These are phyloP conservation scores for Tetragonisca angustula DNA, from an alignment of 2,888 invertebrate genomes.

Conservation along the genomic window DNA sequence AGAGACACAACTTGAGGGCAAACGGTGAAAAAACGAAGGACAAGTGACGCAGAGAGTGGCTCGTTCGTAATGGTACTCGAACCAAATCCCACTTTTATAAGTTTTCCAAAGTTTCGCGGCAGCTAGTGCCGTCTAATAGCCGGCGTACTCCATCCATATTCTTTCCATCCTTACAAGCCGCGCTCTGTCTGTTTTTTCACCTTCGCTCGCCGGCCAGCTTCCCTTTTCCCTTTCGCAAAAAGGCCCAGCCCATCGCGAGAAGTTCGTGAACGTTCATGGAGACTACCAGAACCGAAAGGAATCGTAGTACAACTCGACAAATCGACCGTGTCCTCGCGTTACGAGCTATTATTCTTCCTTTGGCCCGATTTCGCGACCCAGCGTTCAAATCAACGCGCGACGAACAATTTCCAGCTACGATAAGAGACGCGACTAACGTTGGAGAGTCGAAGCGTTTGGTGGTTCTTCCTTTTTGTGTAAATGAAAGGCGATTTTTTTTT, in stretches of 20 bases:
- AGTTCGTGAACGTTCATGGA: slow-evolving; percentile 62
- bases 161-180: slow-evolving; percentile 30
- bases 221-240: slow-evolving; percentile 31
- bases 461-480: too few species aligned
- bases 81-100: slow-evolving; percentile 81
- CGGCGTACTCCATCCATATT: slow-evolving; percentile 29
- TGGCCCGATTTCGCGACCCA: not conserved
- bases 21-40: not conserved
- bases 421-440: too few species aligned
- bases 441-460: too few species aligned
- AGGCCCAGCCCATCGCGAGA: slow-evolving; percentile 60
- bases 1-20: slow-evolving; percentile 19
- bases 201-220: not conserved
- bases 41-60: slow-evolving; percentile 42
- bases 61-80: slow-evolving; percentile 68
- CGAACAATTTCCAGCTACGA: too few species aligned
- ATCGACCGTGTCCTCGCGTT: slow-evolving; percentile 29
- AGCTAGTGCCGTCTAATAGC: slow-evolving; percentile 78
- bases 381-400: not conserved
- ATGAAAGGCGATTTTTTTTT: too few species aligned
- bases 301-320: slow-evolving; percentile 43
- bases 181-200: slow-evolving; percentile 24
- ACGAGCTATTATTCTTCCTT: not conserved
- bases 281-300: slow-evolving; percentile 44
- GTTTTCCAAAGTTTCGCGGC: slow-evolving; percentile 78